Conservation (phyloP, 2,888 invertebrate genomes). For the Anaspis maculata region DNA sequence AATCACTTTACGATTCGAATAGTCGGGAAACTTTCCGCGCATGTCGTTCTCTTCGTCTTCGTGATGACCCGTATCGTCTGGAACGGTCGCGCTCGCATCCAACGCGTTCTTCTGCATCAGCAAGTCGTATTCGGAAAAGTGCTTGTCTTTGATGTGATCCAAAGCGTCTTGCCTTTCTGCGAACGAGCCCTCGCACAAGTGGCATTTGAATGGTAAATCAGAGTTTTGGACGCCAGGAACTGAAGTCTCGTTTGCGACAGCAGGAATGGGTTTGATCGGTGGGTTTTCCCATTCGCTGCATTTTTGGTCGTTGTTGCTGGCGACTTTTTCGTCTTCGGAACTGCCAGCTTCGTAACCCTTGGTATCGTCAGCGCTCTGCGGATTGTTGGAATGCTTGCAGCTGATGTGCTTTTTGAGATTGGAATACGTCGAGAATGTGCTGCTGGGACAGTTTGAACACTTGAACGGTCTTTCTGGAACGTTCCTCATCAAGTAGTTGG, state of each 20-base stretch:
- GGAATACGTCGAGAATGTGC: conserved; percentile 71
- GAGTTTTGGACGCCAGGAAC: conserved; percentile 40
- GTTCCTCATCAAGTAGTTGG: conserved; percentile 51
- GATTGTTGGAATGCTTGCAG: conserved; percentile 54
- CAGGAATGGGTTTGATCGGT: conserved; percentile 22
- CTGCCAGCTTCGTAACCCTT: conserved; percentile 43
- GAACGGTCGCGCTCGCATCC: conserved; percentile 49
- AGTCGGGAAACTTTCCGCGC: conserved; percentile 75
- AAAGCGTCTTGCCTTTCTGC: conserved; percentile 70
- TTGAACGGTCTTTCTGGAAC: conserved; percentile 73
- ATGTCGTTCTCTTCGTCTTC: conserved; percentile 64
- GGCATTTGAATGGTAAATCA: conserved; percentile 83
- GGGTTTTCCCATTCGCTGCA: conserved; percentile 31
- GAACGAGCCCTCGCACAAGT: conserved; percentile 84
- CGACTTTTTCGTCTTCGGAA: conserved; percentile 41
- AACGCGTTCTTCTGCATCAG: conserved; percentile 76
- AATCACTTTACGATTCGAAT: conserved; percentile 79
- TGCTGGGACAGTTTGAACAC: conserved; percentile 72
- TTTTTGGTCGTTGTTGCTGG: conserved; percentile 29
- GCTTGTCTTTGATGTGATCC: conserved; percentile 69
- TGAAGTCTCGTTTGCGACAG: conserved; percentile 25
- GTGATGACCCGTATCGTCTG: conserved; percentile 38
- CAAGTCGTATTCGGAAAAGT: conserved; percentile 70
- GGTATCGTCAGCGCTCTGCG: conserved; percentile 38
- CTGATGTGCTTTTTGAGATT: conserved; percentile 72